Percentiles rank a stretch among this genome's conserved stretches.
Conservation (phyloP, 1,140 invertebrate genomes). For the Hyles vespertilio region DNA sequence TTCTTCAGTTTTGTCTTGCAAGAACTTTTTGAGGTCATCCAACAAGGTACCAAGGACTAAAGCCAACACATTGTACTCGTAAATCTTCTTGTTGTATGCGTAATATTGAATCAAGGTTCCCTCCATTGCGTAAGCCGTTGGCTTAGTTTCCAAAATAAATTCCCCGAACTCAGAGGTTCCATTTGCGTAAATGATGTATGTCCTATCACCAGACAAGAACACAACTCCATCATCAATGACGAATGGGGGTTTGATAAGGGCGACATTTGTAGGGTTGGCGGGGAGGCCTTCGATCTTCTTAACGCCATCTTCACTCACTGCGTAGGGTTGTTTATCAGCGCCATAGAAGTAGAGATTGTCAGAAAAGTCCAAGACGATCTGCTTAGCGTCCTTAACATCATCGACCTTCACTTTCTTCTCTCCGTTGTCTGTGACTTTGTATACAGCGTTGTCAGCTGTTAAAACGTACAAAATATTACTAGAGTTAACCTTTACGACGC, state of each 20-base stretch:
- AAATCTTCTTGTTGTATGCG: conserved; percentile 49
- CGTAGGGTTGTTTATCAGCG: conserved; percentile 35
- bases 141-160: conserved; percentile 28
- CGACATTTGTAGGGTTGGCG: conserved; percentile 18
- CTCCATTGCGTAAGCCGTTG: conserved; percentile 45
- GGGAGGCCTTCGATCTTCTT: conserved; percentile 39
- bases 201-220: conserved; percentile 28
- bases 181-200: conserved; percentile 33
- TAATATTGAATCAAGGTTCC: conserved; percentile 43
- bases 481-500: conserved; percentile 37
- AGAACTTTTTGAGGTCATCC: conserved; percentile 22
- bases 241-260: conserved; percentile 39
- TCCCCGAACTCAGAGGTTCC: conserved; percentile 28
- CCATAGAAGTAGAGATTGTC: conserved; percentile 49
- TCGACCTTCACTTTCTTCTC: conserved; percentile 42
- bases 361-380: conserved; percentile 44
- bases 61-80: conserved; percentile 45
- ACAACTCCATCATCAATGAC: conserved; percentile 33
- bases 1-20: conserved; percentile 18
- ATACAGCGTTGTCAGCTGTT: conserved; percentile 39
- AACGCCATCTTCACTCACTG: conserved; percentile 26
- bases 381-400: conserved; percentile 29
- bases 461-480: conserved; percentile 46
- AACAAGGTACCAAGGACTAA: conserved; percentile 20
- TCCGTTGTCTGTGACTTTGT: conserved; percentile 44